Base-by-base conservation (phyloP, 2,113 vertebrate species). In the Laticauda laticaudata region DNA sequence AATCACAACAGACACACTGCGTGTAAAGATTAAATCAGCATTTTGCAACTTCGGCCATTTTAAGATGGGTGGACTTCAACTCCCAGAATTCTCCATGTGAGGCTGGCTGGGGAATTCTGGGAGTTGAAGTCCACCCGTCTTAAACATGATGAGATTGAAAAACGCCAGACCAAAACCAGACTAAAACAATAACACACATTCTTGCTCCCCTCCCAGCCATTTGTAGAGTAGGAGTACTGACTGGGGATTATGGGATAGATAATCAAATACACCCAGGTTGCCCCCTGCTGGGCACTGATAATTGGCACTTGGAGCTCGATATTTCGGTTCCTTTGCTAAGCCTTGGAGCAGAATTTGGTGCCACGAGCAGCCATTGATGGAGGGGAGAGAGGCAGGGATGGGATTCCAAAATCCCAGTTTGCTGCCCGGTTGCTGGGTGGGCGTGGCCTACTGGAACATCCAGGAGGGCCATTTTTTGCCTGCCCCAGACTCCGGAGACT, bases 281-380 rank as follows among this genome's bases (percentile, higher is more conserved):
- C 69, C 61, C 61, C 29, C 61, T n/a, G 61, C 61, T 69, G 61
- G 61, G 29, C 61, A n/a, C 4, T 1, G 15, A 39, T 2, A 39
- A 6, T 18, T 39, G 15, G n/a, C 14, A 6, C 64, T 6, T 75
- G n/a, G 14, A 75, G n/a, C n/a, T 5, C 0, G 0, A 34, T 1
- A 5, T 18, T 75, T 34, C 64, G 15, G n/a, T 75, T 34, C 5
- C 15, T 75, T 75, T 75, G 64, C n/a, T 34, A 8, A 34, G n/a
- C 1, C 5, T 6, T 75, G n/a, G 69, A 1, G 15, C n/a, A 39
- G 15, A 34, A 75, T 39, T 75, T 5, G 0, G 1, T 34, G 29
- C n/a, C 29, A 14, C 3, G 26, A 29, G 14, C 61, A 4, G 26
- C 26, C 29, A 4, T 29, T 15, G 29, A 34, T 18, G 64, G 64